Conservation (phyloP, 2,113 vertebrate species). For the Melanocharis versteri region DNA sequence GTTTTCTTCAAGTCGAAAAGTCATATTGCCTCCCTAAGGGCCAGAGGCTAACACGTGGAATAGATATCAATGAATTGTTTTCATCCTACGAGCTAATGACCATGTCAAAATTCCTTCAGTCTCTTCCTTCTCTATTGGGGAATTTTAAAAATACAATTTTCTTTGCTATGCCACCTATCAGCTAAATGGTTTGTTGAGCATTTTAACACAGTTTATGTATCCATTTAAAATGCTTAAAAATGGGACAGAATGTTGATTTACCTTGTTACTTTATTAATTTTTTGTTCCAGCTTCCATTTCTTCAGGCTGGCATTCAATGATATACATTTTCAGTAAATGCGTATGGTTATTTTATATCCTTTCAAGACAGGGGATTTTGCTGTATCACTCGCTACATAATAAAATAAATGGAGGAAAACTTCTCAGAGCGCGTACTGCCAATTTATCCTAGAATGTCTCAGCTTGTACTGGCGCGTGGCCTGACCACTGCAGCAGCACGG, state of each 20-base stretch:
- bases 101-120: neutral
- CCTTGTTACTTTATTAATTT: neutral
- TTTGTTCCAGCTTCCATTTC: neutral
- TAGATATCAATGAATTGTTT: conserved; percentile 48
- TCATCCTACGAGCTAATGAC: neutral
- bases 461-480: conserved; percentile 23
- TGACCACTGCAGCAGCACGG: conserved; percentile 45
- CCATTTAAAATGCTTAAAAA: neutral
- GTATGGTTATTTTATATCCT: neutral
- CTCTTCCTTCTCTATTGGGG: neutral
- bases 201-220: neutral
- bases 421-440: neutral
- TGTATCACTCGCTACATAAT: conserved; percentile 54
- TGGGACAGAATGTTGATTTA: neutral
- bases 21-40: neutral
- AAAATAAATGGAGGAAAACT: conserved; percentile 56
- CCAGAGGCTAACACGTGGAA: conserved; percentile 29
- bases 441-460: conserved; percentile 49
- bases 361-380: conserved; percentile 23
- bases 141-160: neutral
- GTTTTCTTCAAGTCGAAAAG: conserved; percentile 36
- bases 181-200: neutral
- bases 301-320: neutral
- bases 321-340: neutral
- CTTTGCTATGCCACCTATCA: neutral